Percentiles rank a stretch among this genome's conserved stretches.
phyloP scores from a whole-genome alignment of 2,888 invertebrate genomes.

The Drosophila mulleri region DNA sequence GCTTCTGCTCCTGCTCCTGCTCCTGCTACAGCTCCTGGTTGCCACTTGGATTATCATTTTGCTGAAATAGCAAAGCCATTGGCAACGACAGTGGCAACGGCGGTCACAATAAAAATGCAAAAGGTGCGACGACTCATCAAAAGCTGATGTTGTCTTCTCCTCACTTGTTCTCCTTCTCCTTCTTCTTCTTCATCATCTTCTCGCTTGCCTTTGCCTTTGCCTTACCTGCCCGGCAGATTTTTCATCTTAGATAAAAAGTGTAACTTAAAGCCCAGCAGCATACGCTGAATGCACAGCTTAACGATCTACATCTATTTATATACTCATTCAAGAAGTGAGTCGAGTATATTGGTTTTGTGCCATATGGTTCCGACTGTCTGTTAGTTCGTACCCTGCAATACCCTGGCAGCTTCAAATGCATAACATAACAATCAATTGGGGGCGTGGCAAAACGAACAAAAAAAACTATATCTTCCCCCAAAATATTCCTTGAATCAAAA shows the following conservation, averaged over 20 bases:
- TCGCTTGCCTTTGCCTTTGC: not conserved
- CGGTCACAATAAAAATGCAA: conserved; percentile 62
- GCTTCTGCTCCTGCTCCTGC: conserved; percentile 5
- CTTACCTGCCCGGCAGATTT: conserved; percentile 43
- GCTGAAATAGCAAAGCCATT: conserved; percentile 54
- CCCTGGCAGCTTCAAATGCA: too few species aligned
- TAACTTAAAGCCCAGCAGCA: conserved; percentile 38
- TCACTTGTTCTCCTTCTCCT: conserved; percentile 10
- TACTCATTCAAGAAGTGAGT: not conserved
- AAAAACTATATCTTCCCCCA: too few species aligned
- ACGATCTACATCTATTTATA: conserved; percentile 7
- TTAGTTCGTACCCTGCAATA: too few species aligned
- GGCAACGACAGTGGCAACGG: conserved; percentile 19
- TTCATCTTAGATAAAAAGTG: conserved; percentile 65
- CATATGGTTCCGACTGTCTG: too few species aligned
- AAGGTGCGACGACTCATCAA: conserved; percentile 64
- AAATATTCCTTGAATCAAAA: too few species aligned
- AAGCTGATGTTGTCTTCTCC: conserved; percentile 27
- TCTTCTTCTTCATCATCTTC: not conserved
- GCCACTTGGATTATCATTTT: conserved; percentile 48
- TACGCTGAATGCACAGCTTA: conserved; percentile 28
- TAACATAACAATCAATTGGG: too few species aligned
- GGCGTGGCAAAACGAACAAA: too few species aligned
- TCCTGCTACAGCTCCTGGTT: not conserved
- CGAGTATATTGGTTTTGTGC: not conserved